phyloP scores from a whole-genome alignment of 2,113 vertebrate species.

The Pipa parva region DNA sequence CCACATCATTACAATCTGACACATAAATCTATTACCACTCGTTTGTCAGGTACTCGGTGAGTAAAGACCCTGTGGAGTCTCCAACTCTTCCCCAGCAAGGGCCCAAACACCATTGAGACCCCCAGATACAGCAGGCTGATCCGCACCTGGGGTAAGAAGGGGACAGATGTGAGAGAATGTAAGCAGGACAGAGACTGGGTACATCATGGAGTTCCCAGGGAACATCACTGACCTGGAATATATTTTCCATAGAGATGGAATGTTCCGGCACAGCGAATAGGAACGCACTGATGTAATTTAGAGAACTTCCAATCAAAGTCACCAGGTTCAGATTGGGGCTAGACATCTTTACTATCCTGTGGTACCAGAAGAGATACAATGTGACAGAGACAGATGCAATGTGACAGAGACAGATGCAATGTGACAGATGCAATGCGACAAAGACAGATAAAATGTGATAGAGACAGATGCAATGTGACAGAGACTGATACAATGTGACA shows the following conservation, averaged over 20 bases:
- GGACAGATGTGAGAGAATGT: neutral
- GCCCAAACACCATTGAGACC: conserved; percentile 84
- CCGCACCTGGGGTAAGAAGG: conserved; percentile 63
- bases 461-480: too few relatives aligned
- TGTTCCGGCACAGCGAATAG: conserved; percentile 77
- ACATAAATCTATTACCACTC: conserved; percentile 80
- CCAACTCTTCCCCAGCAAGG: conserved; percentile 93
- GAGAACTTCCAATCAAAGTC: conserved; percentile 82
- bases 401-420: neutral
- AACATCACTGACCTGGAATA: conserved; percentile 70
- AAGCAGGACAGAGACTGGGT: neutral
- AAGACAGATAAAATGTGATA: too few relatives aligned
- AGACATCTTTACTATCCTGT: conserved; percentile 98
- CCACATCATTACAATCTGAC: neutral
- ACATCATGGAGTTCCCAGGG: neutral
- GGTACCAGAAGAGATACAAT: conserved; percentile 10
- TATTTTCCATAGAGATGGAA: conserved; percentile 57
- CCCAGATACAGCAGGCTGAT: conserved; percentile 85
- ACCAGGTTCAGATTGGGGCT: conserved; percentile 94
- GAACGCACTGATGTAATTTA: conserved; percentile 85
- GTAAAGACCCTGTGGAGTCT: conserved; percentile 90
- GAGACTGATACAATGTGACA: too few relatives aligned
- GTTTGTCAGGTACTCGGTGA: conserved; percentile 85
- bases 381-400: neutral
- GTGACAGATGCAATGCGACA: too few relatives aligned